Evolutionary conservation across 2,888 invertebrate genomes (phyloP).

Genomic region (Bhutanitis thaidina): DNA sequence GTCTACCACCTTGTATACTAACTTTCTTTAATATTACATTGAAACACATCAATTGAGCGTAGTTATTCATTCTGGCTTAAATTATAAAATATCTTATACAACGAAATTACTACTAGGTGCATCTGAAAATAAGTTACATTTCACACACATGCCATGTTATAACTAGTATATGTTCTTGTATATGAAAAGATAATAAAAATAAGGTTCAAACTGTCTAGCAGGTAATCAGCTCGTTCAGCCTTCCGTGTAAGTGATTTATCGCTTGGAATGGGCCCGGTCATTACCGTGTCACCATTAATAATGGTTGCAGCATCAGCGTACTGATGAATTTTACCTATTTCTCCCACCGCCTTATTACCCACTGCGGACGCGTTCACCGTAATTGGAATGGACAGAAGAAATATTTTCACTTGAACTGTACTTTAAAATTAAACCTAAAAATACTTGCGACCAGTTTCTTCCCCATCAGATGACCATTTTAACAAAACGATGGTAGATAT

Average conservation of each 20-base stretch:
- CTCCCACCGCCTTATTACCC: conserved; percentile 30
- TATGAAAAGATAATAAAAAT: not conserved
- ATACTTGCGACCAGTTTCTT: too few relatives aligned
- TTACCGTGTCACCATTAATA: conserved; percentile 71
- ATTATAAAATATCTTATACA: too few relatives aligned
- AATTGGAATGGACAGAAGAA: conserved; percentile 22
- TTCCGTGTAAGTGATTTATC: conserved; percentile 53
- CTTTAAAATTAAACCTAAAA: conserved; percentile 1
- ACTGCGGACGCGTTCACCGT: conserved; percentile 18
- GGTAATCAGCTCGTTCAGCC: conserved; percentile 21
- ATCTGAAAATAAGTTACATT: too few relatives aligned
- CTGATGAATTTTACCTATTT: conserved; percentile 53
- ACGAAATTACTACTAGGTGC: too few relatives aligned
- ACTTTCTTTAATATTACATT: too few relatives aligned
- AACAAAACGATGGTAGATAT: too few relatives aligned
- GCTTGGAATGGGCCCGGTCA: conserved; percentile 46
- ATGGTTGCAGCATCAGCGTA: conserved; percentile 40
- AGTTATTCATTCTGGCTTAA: too few relatives aligned
- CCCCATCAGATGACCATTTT: too few relatives aligned
- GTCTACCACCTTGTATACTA: too few relatives aligned
- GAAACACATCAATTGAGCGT: too few relatives aligned
- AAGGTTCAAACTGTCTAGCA: conserved; percentile 3
- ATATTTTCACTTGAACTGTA: conserved; percentile 20
- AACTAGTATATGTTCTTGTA: too few relatives aligned
- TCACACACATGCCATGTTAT: too few relatives aligned